Conservation (phyloP, 2,113 vertebrate genomes). For the Anseranas semipalmata region DNA sequence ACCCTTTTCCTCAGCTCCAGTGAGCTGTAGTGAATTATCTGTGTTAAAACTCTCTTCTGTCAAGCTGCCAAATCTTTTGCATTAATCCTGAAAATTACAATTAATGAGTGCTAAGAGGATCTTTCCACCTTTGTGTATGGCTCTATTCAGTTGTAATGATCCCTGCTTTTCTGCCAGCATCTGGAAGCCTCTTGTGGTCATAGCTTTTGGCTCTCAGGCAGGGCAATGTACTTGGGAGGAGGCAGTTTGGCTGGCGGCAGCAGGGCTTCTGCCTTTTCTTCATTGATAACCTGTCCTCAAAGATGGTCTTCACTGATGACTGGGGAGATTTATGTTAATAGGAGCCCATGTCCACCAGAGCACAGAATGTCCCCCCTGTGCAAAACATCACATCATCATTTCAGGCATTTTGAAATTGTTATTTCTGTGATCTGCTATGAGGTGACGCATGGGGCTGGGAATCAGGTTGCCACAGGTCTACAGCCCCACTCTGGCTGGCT, state of each 20-base stretch:
- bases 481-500: neutral
- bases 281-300: neutral
- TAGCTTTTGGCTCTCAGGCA: neutral
- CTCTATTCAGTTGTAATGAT: constrained; percentile 23
- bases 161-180: neutral
- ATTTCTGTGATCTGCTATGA: neutral
- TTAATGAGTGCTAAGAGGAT: constrained; percentile 69
- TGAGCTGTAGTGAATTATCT: neutral
- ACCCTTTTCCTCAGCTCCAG: constrained; percentile 30
- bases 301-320: neutral
- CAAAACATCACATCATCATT: rapidly evolving
- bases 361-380: rapidly evolving
- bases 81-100: constrained; percentile 69
- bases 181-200: neutral
- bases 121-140: constrained; percentile 41
- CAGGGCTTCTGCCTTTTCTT: neutral
- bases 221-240: neutral
- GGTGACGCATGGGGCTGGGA: neutral
- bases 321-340: neutral
- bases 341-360: neutral
- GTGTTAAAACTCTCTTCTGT: constrained; percentile 45
- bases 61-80: constrained; percentile 63
- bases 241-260: neutral
- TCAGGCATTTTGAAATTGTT: neutral
- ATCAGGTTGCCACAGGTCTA: neutral